These are phyloP conservation scores for Malacoctenus gilli DNA, from an alignment of 2,797 vertebrate species.

Conservation along the genomic window DNA sequence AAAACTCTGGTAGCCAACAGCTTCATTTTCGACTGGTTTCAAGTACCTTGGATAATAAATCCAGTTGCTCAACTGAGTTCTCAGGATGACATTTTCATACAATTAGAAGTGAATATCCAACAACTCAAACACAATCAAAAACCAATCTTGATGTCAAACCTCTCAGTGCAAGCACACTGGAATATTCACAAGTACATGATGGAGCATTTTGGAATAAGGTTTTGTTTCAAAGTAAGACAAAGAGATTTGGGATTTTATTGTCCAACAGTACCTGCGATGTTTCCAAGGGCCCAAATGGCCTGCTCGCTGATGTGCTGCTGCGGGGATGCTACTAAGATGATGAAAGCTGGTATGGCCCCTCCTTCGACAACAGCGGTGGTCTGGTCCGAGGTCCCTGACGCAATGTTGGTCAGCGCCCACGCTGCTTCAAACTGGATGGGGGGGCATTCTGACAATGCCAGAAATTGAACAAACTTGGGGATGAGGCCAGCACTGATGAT, in stretches of 20 bases:
- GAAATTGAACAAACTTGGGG: conserved; percentile 87
- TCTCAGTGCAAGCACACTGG: too few species aligned
- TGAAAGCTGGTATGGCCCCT: conserved; percentile 91
- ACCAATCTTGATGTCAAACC: too few species aligned
- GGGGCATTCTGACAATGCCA: conserved; percentile 84
- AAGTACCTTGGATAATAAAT: too few species aligned
- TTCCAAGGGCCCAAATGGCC: conserved; percentile 94
- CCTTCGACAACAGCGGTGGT: conserved; percentile 92
- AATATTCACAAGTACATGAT: background rate
- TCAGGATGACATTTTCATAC: too few species aligned
- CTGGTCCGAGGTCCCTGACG: conserved; percentile 91
- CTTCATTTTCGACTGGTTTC: too few species aligned
- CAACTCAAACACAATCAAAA: too few species aligned
- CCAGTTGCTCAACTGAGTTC: too few species aligned
- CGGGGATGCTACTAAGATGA: conserved; percentile 87
- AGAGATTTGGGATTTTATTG: background rate
- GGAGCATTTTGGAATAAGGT: background rate
- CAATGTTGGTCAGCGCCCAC: conserved; percentile 95
- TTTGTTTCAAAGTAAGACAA: background rate
- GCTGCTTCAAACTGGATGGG: conserved; percentile 95
- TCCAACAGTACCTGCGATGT: conserved; percentile 88
- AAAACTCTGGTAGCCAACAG: too few species aligned
- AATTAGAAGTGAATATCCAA: too few species aligned
- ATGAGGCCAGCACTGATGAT: conserved; percentile 91
- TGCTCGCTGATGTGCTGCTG: conserved; percentile 93